Evolutionary conservation across 1,140 invertebrate species (phyloP).

Genomic region (Fragariocoptes setiger): DNA sequence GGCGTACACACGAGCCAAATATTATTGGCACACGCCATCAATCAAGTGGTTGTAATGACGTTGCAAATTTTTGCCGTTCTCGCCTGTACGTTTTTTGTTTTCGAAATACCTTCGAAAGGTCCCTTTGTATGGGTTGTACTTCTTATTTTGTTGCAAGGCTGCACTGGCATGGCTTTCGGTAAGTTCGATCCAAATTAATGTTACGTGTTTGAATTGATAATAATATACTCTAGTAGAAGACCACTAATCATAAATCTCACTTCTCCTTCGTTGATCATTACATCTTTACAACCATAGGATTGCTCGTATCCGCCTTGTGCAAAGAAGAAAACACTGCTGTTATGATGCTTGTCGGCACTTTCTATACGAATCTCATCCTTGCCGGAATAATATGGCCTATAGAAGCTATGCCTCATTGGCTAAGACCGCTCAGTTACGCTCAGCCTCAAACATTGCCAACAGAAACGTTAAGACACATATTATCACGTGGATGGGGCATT

Average conservation of each 20-base stretch:
- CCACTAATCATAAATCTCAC: no score
- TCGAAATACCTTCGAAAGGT: slow-evolving; percentile 44
- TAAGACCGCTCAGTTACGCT: slow-evolving; percentile 44
- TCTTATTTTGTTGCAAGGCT: slow-evolving; percentile 37
- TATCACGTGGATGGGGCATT: slow-evolving; percentile 59
- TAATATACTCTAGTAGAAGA: no score
- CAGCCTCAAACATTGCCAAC: slow-evolving; percentile 66
- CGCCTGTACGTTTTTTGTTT: slow-evolving; percentile 46
- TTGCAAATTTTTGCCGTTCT: slow-evolving; percentile 59
- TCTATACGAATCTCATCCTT: slow-evolving; percentile 61
- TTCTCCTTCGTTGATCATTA: no score
- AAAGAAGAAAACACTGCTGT: slow-evolving; percentile 68
- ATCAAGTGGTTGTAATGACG: slow-evolving; percentile 71
- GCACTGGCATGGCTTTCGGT: slow-evolving; percentile 70
- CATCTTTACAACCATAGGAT: slow-evolving; percentile 17
- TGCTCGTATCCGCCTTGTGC: slow-evolving; percentile 54
- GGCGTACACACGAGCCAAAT: slow-evolving; percentile 63
- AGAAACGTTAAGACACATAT: slow-evolving; percentile 48
- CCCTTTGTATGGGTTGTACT: slow-evolving; percentile 35
- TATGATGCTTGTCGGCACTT: slow-evolving; percentile 62
- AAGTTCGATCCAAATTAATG: neutral
- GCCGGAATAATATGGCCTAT: slow-evolving; percentile 59
- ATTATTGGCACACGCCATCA: slow-evolving; percentile 59
- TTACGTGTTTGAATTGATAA: neutral
- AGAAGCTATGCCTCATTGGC: slow-evolving; percentile 57